A percentile compares a stretch with the other conserved stretches of the same genome.
Conservation (phyloP, 2,888 invertebrate genomes). For the Pinctada fucata region DNA sequence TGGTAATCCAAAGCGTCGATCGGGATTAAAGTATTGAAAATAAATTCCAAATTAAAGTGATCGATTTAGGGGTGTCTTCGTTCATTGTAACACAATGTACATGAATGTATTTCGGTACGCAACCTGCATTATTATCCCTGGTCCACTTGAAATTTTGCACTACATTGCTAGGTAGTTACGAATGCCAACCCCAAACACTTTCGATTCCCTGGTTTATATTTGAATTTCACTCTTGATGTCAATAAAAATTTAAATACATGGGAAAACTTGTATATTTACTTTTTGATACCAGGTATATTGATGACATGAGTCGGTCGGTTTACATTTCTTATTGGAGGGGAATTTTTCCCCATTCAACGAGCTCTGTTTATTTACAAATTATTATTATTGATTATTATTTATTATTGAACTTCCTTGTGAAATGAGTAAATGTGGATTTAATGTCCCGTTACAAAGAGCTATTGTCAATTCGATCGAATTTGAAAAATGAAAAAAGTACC, state of each 20-base stretch:
- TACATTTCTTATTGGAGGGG: neutral
- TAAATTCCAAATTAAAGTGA: neutral
- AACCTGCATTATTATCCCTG: neutral
- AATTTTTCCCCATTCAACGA: neutral
- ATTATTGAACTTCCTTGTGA: neutral
- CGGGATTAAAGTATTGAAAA: constrained; percentile 2
- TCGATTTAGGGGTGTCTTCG: neutral
- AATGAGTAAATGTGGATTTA: neutral
- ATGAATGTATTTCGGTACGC: neutral
- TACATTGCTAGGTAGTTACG: constrained; percentile 4
- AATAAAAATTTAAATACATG: neutral
- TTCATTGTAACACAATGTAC: neutral
- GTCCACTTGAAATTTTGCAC: neutral
- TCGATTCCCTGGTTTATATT: neutral
- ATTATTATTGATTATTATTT: constrained; percentile 3
- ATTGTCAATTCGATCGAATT: neutral
- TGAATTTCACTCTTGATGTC: constrained; percentile 2
- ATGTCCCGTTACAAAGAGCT: neutral
- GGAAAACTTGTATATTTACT: constrained; percentile 4
- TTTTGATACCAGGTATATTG: neutral
- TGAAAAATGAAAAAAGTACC: too few relatives aligned
- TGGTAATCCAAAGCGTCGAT: constrained; percentile 4
- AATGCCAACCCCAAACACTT: neutral
- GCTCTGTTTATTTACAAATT: neutral
- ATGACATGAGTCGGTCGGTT: neutral